Conservation (phyloP, 2,888 invertebrate species). For the Cistogaster globosa region DNA sequence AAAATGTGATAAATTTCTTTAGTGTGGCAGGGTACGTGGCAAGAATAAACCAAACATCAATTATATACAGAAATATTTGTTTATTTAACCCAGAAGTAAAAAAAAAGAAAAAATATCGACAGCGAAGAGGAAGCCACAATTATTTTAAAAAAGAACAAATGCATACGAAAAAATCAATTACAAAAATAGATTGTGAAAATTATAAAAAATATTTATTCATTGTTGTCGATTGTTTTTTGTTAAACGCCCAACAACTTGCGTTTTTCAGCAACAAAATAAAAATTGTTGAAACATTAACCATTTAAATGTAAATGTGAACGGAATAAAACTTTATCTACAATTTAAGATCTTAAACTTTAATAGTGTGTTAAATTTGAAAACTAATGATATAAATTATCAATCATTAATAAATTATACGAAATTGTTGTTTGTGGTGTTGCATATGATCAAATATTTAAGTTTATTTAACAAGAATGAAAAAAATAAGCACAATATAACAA, state of each 20-base stretch:
- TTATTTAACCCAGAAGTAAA: constrained; percentile 68
- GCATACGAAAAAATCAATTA: constrained; percentile 17
- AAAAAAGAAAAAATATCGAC: constrained; percentile 39
- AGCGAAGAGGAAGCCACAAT: constrained; percentile 31
- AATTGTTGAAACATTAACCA: constrained; percentile 32
- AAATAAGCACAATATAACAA: constrained; percentile 30
- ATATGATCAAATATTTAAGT: constrained; percentile 52
- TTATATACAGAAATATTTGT: constrained; percentile 59
- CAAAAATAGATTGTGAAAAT: constrained; percentile 20
- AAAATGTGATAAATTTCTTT: constrained; percentile 68
- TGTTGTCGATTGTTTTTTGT: constrained; percentile 18
- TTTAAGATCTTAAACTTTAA: not conserved
- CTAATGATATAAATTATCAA: constrained; percentile 25
- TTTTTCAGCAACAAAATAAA: constrained; percentile 50
- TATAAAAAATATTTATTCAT: not conserved
- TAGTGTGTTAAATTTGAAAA: not conserved
- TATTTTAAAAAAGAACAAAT: constrained; percentile 24
- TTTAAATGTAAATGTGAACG: not conserved
- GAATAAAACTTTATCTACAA: constrained; percentile 12
- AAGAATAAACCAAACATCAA: constrained; percentile 47
- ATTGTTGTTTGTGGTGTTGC: constrained; percentile 22
- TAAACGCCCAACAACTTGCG: constrained; percentile 38
- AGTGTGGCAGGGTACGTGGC: constrained; percentile 52
- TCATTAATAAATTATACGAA: constrained; percentile 48
- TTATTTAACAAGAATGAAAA: constrained; percentile 49